Conservation (phyloP, 2,888 invertebrate genomes). For the Eucera pruinosa region DNA sequence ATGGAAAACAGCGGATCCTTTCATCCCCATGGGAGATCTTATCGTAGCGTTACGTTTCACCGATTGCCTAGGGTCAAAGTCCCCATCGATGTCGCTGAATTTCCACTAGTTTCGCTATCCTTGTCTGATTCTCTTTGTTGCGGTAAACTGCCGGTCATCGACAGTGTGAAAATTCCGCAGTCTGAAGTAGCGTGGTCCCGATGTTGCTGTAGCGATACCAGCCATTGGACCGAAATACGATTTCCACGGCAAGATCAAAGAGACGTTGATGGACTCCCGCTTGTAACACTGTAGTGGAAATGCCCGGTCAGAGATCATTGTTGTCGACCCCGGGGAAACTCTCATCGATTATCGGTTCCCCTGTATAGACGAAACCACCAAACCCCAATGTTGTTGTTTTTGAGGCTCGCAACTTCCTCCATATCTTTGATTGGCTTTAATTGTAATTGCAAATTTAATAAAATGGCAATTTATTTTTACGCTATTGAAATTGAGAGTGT, state of each 20-base stretch:
- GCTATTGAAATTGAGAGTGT: too few relatives aligned
- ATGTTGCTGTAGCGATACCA: constrained; percentile 32
- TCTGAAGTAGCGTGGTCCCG: constrained; percentile 37
- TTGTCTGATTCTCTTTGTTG: constrained; percentile 14
- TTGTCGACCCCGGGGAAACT: constrained; percentile 18
- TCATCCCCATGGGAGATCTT: background rate
- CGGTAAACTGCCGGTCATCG: constrained; percentile 32
- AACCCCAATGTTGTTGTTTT: background rate
- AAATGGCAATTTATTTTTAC: background rate
- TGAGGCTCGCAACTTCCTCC: background rate
- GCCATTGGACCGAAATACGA: constrained; percentile 38
- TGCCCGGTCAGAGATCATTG: constrained; percentile 47
- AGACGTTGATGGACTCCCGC: constrained; percentile 33
- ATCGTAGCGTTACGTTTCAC: background rate
- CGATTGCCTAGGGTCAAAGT: constrained; percentile 34
- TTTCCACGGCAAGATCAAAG: constrained; percentile 60
- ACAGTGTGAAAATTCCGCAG: constrained; percentile 53
- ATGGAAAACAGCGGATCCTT: background rate
- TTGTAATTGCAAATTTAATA: background rate
- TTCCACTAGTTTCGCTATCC: constrained; percentile 24
- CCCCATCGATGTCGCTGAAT: constrained; percentile 36
- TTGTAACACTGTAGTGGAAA: constrained; percentile 20
- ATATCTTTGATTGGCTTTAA: constrained; percentile 3
- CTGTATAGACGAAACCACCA: background rate
- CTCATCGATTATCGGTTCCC: constrained; percentile 42